These are phyloP conservation scores for Mastomys coucha DNA, from an alignment of 2,113 vertebrate genomes.

Conservation along the genomic window DNA sequence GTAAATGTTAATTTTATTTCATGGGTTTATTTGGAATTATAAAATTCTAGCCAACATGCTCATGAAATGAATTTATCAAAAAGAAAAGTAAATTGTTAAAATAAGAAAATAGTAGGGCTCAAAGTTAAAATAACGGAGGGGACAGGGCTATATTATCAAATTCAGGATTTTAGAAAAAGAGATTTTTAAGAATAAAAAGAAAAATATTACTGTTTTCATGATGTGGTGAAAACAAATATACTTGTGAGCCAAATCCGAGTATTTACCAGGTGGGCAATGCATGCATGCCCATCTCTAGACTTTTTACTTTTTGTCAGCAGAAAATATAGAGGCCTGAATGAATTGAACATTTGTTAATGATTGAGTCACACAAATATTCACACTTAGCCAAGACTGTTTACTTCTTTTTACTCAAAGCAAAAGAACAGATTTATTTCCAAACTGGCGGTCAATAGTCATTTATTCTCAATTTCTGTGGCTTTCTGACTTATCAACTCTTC, in stretches of 20 bases:
- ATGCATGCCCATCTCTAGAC: neutral
- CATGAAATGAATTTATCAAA: neutral
- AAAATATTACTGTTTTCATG: neutral
- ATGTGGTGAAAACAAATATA: neutral
- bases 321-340: neutral
- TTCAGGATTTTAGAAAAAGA: neutral
- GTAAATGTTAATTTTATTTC: neutral
- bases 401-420: neutral
- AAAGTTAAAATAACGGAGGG: neutral
- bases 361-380: neutral
- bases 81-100: neutral
- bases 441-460: neutral
- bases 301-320: neutral
- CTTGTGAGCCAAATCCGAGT: neutral
- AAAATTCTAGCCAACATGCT: neutral
- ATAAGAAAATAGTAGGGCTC: neutral
- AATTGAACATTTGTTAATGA: neutral
- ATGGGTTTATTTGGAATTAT: neutral
- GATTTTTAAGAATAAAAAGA: fast-evolving
- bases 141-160: neutral
- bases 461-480: neutral
- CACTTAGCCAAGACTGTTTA: neutral
- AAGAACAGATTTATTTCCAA: neutral
- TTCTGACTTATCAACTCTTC: neutral
- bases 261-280: neutral